Base-by-base conservation (phyloP, 2,888 invertebrate genomes). In the Acleris holmiana region DNA sequence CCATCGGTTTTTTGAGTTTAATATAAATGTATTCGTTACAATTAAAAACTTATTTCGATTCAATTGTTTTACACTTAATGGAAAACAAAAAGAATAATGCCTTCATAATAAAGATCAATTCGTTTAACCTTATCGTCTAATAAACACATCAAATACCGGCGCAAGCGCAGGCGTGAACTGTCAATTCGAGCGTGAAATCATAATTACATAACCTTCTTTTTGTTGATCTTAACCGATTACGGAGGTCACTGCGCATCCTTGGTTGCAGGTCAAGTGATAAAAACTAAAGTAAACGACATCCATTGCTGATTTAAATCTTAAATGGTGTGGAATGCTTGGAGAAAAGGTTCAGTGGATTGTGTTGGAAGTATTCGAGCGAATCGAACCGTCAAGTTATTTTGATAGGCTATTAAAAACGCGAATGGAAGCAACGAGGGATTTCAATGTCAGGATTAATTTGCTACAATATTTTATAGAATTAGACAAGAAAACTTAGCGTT, bases 171-270 rank as follows among this genome's bases (percentile, higher is more conserved):
- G 47, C 46, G 55, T 56, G 23, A 41, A 57, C 46, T 19, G 29
- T 46, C 46, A 57, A 57, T 47, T 55, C 56, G 56, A 17, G 56
- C 56, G 56, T 57, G 56, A 57, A 57, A 57, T 57, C n/a, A 25
- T 40, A 44, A 47, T 57, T 47, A 57, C 47, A 57, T 57, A 57
- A 57, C 56, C 56, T 57, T 55, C 56, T 57, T 46, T 47, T 57
- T 47, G 56, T 47, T 29, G 18, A 17, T 19, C 13, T 46, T 47
- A 46, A 18, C 54, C 55, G 55, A 55, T 55, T 44, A 47, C 46
- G 25, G 65, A 65, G 65, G 65, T 65, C 65, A 60, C 41, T 60
- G 65, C 54, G 65, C 60, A 65, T 65, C 65, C 65, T 65, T 65
- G 65, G 35, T 49, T 60, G 60, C 60, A 55, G 65, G 65, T 65